Evolutionary conservation across 2,888 invertebrate genomes (phyloP), one percentile per base, ranked within the genome.

Genomic region (Meteorus colon): DNA sequence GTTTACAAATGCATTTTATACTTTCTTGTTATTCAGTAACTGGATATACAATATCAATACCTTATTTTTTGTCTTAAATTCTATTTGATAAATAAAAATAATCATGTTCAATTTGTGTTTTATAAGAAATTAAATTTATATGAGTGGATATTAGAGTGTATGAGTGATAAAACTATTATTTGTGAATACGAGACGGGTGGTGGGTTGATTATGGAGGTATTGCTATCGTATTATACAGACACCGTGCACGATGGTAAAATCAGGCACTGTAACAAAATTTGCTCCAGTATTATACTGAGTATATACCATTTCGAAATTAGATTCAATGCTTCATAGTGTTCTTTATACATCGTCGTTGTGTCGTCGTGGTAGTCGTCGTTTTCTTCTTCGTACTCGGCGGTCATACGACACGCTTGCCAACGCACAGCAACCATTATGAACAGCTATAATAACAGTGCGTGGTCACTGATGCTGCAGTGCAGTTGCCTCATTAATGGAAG

Each of bases 401-500:
- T 48, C 63, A 73, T 48, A 74, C 78, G 80, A 82, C 80, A 81
- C 81, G 81, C 77, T 82, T 81, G 85, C 83, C 85, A 85, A 82
- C 80, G 80, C 75, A 65, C 80, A 81, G 78, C 78, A 73, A 68
- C 74, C 75, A 86, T 88, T 88, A 88, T 88, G 87, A 88, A 84
- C 86, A 84, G 84, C 86, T 87, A 85, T 87, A 87, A 87, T 87
- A 88, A 87, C 86, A 87, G 86, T 78, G 70, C 37, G 34, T 59
- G 71, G 48, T 51, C 63, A 72, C 72, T 48, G 72, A 72, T 63
- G 48, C 63, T 51, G n/a, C 80, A 41, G 41, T 55, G 78, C 79
- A 80, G 80, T 62, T 62, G 74, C 83, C 87, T 88, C 88, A 87
- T 88, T 88, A 88, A 88, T 88, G 88, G 86, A 84, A 81, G 86